Base-by-base conservation (phyloP, 2,888 invertebrate species). In the Mantis religiosa region DNA sequence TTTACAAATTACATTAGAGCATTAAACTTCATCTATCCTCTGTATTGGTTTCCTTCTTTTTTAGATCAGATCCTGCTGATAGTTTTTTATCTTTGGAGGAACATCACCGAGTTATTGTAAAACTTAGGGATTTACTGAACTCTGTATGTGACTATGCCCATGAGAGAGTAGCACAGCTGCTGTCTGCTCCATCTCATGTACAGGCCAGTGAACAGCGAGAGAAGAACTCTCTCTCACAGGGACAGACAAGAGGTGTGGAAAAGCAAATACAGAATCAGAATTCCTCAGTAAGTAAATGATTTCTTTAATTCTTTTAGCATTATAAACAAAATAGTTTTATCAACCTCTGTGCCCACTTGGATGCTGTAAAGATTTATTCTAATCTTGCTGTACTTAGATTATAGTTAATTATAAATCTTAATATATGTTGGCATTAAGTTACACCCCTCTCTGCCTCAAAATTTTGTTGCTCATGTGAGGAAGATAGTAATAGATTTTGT, bases 71-170 rank as follows among this genome's bases (percentile, higher is more conserved):
- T 82, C 90, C 90, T 14, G 89, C 90, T 94, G 97, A 97, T 92
- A 95, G 96, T 89, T 95, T 96, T 92, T 95, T 98, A 91, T 95
- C 95, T 0, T 93, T 94, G 25, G 95, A 95, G 47, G 98, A 98
- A 92, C 95, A 97, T 91, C 93, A 93, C 88, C 95, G 95, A 90
- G 96, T 98, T 12, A 95, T 95, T 90, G 94, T 94, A 20, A 97
- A 96, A 92, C 93, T 99, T 87, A 95, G 95, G 90, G 97, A 97
- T 91, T 95, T 98, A 92, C 94, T 98, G 86, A 95, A 95, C 83
- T 96, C 96, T n/a, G 95, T 98, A 84, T 98, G 98, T 92, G 97
- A 98, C 93, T 97, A 97, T 92, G 98, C 98, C 91, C 98, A 98
- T 93, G 98, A 99, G 92, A 95, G 98, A 91, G 96, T 98, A 93